Base-by-base conservation (phyloP, 2,797 vertebrate genomes). In the Anas acuta region DNA sequence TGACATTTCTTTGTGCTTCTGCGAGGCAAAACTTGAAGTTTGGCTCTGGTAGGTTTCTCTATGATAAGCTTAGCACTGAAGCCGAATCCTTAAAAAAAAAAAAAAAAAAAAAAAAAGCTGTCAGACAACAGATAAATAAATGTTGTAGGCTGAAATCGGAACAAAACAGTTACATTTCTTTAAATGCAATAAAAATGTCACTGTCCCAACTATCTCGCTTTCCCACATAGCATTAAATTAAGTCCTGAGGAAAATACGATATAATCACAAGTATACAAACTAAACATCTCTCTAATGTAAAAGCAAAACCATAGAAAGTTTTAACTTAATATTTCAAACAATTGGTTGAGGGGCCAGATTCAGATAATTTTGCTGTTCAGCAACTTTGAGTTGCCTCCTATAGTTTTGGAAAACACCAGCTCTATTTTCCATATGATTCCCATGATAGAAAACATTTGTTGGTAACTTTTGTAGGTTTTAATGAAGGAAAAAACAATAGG, bases 351-450 rank as follows among this genome's bases (percentile, higher is more conserved):
- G 65, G 97, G 79, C 81, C 85, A 95, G 86, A 87, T 96, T 96
- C 95, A 93, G 62, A 82, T 90, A 96, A 92, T 87, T 96, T 93
- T 90, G 83, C 84, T 62, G 19, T 79, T 95, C 85, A 95, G 92
- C 95, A 97, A 96, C 96, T 97, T 97, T 92, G 62, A 96, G 93
- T 76, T 92, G 85, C 91, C 91, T 94, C 88, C 73, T 80, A 53
- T 51, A 96, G 84, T 93, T 97, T 94, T 95, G 93, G 77, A 95
- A 95, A 92, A 93, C 71, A 82, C 62, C 94, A 47, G 49, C 39
- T 92, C 61, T 91, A 71, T 95, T 96, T 96, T 97, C 79, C 87
- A 96, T 95, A 95, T 96, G 91, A 95, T 96, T 79, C 47, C 62
- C 79, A 25, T 73, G 70, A 70, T 43, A 66, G 86, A 95, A 93